Conservation (phyloP, 1,140 invertebrate species). For the Melitaea cinxia region DNA sequence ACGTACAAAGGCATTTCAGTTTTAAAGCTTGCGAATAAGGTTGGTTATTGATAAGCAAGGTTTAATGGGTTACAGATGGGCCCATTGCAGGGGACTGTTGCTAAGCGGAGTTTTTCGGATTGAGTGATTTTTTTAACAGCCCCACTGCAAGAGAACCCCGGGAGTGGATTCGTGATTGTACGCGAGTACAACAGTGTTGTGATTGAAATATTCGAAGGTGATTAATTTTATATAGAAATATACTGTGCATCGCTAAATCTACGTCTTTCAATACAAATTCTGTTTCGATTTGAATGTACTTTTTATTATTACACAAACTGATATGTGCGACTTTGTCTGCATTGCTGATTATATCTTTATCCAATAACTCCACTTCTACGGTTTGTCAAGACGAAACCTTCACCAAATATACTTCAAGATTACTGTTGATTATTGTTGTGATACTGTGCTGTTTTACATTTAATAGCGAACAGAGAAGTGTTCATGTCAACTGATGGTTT, state of each 20-base stretch:
- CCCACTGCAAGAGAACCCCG: conserved; percentile 10
- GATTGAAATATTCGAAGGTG: conserved; percentile 2
- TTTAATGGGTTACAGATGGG: neutral
- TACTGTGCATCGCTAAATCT: no score
- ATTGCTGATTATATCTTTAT: no score
- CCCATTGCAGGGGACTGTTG: conserved; percentile 23
- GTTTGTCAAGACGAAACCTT: no score
- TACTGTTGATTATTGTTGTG: no score
- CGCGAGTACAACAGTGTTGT: neutral
- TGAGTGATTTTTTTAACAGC: conserved; percentile 16
- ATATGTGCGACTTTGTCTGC: no score
- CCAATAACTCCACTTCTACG: no score
- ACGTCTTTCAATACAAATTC: no score
- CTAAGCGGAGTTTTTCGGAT: conserved; percentile 36
- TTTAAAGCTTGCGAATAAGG: neutral
- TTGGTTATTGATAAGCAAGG: neutral
- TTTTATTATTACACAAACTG: no score
- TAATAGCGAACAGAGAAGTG: no score
- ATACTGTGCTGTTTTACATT: no score
- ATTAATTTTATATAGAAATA: neutral
- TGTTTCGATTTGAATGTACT: neutral
- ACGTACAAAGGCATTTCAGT: neutral
- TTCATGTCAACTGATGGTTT: no score
- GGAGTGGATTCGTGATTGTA: neutral
- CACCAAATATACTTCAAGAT: no score